phyloP scores from a whole-genome alignment of 1,140 invertebrate species.

The Philopotamus ludificatus region DNA sequence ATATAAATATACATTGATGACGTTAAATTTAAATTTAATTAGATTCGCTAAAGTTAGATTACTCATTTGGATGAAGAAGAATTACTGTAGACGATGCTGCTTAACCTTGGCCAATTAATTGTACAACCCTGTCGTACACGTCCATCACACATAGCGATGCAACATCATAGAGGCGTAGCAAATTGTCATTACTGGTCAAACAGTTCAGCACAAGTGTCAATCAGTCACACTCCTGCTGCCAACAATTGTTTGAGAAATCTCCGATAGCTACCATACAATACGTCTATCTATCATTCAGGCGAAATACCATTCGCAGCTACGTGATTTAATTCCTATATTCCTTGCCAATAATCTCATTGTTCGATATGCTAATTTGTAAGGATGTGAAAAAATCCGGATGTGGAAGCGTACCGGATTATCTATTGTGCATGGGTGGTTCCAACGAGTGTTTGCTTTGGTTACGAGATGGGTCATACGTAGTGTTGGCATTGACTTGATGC shows the following conservation, averaged over 20 bases:
- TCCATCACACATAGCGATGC: neutral
- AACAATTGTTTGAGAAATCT: neutral
- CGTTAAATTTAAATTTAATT: no score
- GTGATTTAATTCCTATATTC: no score
- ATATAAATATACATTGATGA: no score
- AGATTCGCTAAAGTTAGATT: no score
- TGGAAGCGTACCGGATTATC: no score
- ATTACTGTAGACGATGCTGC: no score
- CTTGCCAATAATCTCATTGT: no score
- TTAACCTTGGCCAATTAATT: neutral
- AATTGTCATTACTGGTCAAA: slow-evolving; percentile 32
- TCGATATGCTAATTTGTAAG: no score
- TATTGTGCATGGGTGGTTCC: neutral
- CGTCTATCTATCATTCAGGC: no score
- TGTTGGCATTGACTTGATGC: neutral
- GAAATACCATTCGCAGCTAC: no score
- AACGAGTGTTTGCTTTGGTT: neutral
- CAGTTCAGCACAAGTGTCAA: slow-evolving; percentile 23
- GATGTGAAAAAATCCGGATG: no score
- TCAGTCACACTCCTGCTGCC: neutral
- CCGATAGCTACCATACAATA: neutral
- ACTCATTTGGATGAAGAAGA: no score
- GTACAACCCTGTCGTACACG: slow-evolving; percentile 15
- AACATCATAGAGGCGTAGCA: slow-evolving; percentile 36
- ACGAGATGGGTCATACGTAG: neutral